Conservation (phyloP, 2,797 vertebrate genomes). For the Mormyrus hasselquistii region DNA sequence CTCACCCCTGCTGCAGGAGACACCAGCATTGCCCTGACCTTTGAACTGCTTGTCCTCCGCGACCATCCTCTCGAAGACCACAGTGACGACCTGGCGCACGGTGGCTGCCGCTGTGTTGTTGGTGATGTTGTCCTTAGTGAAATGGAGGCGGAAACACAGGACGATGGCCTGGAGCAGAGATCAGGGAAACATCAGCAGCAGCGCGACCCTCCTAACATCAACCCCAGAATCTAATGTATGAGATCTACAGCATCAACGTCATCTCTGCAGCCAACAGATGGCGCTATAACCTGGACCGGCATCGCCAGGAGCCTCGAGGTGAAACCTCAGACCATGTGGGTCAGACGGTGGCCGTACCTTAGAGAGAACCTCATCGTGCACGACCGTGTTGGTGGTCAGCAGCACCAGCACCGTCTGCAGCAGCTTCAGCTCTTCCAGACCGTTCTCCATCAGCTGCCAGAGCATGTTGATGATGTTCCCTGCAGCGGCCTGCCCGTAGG, state of each 20-base stretch:
- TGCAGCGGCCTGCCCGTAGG: slow-evolving; percentile 76
- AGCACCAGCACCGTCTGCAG: slow-evolving; percentile 95
- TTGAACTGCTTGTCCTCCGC: slow-evolving; percentile 86
- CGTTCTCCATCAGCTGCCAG: slow-evolving; percentile 99
- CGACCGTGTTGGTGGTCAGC: slow-evolving; percentile 94
- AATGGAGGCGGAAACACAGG: slow-evolving; percentile 95
- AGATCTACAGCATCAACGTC: neutral
- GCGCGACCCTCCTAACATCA: neutral
- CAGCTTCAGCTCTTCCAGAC: slow-evolving; percentile 93
- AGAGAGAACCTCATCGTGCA: slow-evolving; percentile 79
- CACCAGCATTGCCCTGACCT: slow-evolving; percentile 58
- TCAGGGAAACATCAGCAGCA: neutral
- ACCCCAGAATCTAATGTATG: neutral
- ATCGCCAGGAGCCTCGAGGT: neutral
- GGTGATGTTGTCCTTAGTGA: slow-evolving; percentile 98
- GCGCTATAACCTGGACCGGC: neutral
- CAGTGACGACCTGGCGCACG: slow-evolving; percentile 92
- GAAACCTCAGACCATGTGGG: neutral
- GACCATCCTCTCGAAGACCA: slow-evolving; percentile 97
- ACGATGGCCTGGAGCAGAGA: slow-evolving; percentile 79
- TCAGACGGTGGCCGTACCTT: slow-evolving; percentile 52
- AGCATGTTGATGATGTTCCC: slow-evolving; percentile 99
- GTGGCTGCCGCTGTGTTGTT: slow-evolving; percentile 98
- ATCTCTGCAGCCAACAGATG: neutral
- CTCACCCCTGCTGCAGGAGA: neutral